Conservation (phyloP, 2,113 vertebrate genomes). For the Pteropus alecto region DNA sequence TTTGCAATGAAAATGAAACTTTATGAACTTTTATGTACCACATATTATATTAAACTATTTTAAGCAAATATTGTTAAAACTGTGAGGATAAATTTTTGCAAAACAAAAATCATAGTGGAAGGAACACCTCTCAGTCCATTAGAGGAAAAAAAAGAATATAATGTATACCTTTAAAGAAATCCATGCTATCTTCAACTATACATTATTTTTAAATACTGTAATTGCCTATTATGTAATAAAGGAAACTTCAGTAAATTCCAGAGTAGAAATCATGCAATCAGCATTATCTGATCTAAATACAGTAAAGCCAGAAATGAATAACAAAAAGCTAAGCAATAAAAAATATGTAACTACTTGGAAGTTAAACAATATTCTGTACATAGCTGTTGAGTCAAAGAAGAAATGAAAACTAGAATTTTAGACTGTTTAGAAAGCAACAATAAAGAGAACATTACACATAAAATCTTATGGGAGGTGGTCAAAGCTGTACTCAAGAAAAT, state of each 20-base stretch:
- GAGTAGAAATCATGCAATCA: background rate
- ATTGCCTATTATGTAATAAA: background rate
- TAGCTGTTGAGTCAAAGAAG: background rate
- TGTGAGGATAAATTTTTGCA: background rate
- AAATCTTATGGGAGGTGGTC: background rate
- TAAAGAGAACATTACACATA: background rate
- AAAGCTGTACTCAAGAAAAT: background rate
- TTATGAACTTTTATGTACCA: background rate
- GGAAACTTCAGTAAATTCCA: background rate
- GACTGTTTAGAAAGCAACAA: background rate
- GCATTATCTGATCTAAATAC: background rate
- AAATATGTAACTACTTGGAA: background rate
- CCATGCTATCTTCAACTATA: background rate
- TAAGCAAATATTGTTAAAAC: background rate
- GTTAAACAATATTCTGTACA: background rate
- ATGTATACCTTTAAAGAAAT: background rate
- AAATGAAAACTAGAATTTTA: background rate
- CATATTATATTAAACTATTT: background rate
- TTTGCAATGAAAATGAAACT: background rate
- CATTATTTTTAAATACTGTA: background rate
- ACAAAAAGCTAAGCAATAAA: background rate
- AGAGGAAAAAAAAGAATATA: background rate
- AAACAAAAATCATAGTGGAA: background rate
- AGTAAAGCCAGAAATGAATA: background rate
- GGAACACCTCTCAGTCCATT: background rate